These are phyloP conservation scores for Hydropsyche betteni DNA, from an alignment of 2,888 invertebrate genomes.

Conservation along the genomic window DNA sequence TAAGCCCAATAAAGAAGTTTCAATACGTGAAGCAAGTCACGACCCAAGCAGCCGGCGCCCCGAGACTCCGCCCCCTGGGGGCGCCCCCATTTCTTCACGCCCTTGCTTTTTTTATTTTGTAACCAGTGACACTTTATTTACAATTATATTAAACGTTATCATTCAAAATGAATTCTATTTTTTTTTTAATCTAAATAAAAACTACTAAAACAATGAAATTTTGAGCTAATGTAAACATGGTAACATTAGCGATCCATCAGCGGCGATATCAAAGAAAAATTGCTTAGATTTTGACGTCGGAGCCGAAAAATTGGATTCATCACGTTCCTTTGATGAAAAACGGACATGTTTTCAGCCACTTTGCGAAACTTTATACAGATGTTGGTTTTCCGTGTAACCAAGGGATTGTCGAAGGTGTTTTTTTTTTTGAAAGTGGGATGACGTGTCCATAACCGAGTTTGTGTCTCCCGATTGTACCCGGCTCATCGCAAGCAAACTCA, in stretches of 20 bases:
- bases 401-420: neutral
- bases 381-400: neutral
- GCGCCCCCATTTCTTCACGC: neutral
- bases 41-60: constrained; percentile 48
- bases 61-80: neutral
- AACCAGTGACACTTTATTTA: constrained; percentile 25
- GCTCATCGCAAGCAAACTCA: constrained; percentile 43
- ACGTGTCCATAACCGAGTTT: constrained; percentile 40
- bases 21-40: constrained; percentile 48
- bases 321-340: too few species aligned
- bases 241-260: too few species aligned
- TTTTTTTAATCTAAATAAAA: neutral
- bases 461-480: constrained; percentile 41
- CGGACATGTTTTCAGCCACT: too few species aligned
- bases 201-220: too few species aligned
- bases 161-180: neutral
- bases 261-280: too few species aligned
- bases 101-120: neutral
- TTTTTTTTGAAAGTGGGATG: constrained; percentile 12
- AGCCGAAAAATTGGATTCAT: too few species aligned
- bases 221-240: too few species aligned
- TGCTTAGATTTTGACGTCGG: too few species aligned
- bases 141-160: constrained; percentile 38
- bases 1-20: constrained; percentile 50
- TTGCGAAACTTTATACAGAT: too few species aligned